Base-by-base conservation (phyloP, 2,797 vertebrate species). In the Oryzias sinensis region DNA sequence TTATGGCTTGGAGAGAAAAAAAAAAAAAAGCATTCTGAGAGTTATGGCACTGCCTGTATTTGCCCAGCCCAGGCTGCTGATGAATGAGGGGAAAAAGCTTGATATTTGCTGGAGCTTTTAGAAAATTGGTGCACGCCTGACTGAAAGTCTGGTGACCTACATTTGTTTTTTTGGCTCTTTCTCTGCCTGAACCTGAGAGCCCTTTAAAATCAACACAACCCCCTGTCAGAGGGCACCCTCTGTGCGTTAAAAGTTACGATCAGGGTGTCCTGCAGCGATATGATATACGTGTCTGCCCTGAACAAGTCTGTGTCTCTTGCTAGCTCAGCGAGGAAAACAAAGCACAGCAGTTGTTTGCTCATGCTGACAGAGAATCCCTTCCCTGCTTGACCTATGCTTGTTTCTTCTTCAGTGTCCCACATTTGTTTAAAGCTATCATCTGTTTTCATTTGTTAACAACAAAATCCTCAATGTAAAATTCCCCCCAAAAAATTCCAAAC, bases 131-230 rank as follows among this genome's bases (percentile, higher is more conserved):
- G 66, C 67, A 43, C 69, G 74, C 62, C 63, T 70, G 67, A 17
- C 43, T 70, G 55, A 65, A 63, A 72, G 67, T 79, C 76, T 83
- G 78, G 73, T 87, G 87, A 88, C 84, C 87, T 87, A 89, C 76
- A 88, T 90, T 81, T 76, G 65, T 81, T 82, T 85, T 79, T 72
- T 70, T 76, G 68, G 60, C 83, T 81, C 67, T 33, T 33, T 8
- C 72, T 68, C 60, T 53, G 67, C 59, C 45, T 68, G 68, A 75
- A 80, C 68, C 49, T 16, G 4, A 47, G 43, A 37, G 49, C 52
- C 55, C 49, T 60, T 62, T 56, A 51, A 72, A 62, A 80, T 74
- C 64, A 72, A 81, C 87, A 79, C 78, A 80, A 70, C 62, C 53
- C 63, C 53, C 59, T 44, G 57, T 67, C 29, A 5, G 62, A 78